Conservation (phyloP, 2,888 invertebrate species). For the Cataglyphis rosenhaueri region DNA sequence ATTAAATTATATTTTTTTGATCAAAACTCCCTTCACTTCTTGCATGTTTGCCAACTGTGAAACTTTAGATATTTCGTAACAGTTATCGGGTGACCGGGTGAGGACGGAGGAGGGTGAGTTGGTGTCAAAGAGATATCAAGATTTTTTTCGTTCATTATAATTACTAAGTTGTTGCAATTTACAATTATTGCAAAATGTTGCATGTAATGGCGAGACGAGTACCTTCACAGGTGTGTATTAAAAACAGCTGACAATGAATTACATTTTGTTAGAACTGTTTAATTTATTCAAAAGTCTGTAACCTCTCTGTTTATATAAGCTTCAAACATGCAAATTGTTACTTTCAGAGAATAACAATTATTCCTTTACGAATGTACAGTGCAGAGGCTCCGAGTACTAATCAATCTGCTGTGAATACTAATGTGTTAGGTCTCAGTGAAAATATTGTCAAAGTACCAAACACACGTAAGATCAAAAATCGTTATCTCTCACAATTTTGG, state of each 20-base stretch:
- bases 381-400: slow-evolving; percentile 14
- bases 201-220: slow-evolving; percentile 10
- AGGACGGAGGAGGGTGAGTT: not conserved
- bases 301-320: not conserved
- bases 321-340: not conserved
- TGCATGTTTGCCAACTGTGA: not conserved
- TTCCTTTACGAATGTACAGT: slow-evolving; percentile 21
- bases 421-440: slow-evolving; percentile 90
- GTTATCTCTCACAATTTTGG: too few relatives aligned
- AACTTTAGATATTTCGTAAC: not conserved
- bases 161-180: not conserved
- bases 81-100: too few relatives aligned
- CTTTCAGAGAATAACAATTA: slow-evolving; percentile 26
- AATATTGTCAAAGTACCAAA: slow-evolving; percentile 79
- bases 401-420: slow-evolving; percentile 72
- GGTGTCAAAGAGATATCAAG: not conserved
- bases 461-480: slow-evolving; percentile 73
- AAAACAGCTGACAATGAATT: not conserved
- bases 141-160: not conserved
- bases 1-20: not conserved
- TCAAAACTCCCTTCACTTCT: not conserved
- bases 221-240: slow-evolving; percentile 27
- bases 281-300: not conserved
- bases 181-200: slow-evolving; percentile 42
- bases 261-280: not conserved